Evolutionary conservation across 2,888 invertebrate genomes (phyloP).

Genomic region (Parnassius mnemosyne): DNA sequence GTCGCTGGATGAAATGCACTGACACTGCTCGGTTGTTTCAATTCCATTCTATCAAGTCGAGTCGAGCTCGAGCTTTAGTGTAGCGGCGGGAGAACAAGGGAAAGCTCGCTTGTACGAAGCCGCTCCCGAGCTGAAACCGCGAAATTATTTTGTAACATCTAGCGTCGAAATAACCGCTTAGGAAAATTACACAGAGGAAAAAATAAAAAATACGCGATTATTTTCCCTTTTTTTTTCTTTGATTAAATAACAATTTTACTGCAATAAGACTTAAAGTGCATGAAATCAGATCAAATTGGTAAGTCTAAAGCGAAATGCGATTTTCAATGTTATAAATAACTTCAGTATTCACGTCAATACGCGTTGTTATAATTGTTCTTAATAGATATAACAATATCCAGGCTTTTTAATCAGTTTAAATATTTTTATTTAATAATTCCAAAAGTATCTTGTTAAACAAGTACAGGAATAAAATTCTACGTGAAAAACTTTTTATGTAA

Average conservation of each 20-base stretch:
- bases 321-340: constrained; percentile 30
- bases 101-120: constrained; percentile 41
- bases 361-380: too few relatives aligned
- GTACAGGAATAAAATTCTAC: too few relatives aligned
- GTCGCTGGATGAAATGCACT: constrained; percentile 41
- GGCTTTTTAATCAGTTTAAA: too few relatives aligned
- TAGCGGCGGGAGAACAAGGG: constrained; percentile 46
- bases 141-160: not conserved
- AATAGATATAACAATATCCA: too few relatives aligned
- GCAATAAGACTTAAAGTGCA: constrained; percentile 33
- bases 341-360: constrained; percentile 3
- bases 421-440: too few relatives aligned
- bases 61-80: constrained; percentile 45
- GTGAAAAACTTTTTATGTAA: too few relatives aligned
- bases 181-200: not conserved
- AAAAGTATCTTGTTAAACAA: too few relatives aligned
- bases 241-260: not conserved
- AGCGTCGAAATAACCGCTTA: not conserved
- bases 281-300: constrained; percentile 42
- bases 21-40: constrained; percentile 43
- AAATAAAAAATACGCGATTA: too few relatives aligned
- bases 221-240: too few relatives aligned
- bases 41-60: constrained; percentile 36
- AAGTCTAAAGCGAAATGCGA: constrained; percentile 39
- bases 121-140: constrained; percentile 18